phyloP scores from a whole-genome alignment of 1,140 invertebrate species.

The Ctenoplectra terminalis region DNA sequence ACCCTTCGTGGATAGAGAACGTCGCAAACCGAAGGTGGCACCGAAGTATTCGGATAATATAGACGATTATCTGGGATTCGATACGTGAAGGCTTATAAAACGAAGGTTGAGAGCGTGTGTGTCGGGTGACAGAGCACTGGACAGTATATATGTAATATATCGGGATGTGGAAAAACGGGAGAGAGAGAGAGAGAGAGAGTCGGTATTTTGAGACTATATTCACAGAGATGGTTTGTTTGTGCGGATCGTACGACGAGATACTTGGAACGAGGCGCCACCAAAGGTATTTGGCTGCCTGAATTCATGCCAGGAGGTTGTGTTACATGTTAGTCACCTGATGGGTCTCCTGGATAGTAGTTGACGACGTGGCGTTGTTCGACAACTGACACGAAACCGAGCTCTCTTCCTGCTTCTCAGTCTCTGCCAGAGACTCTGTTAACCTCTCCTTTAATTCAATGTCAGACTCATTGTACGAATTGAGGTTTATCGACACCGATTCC shows the following conservation, averaged over 20 bases:
- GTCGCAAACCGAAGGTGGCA: slow-evolving; percentile 12
- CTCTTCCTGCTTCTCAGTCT: slow-evolving; percentile 64
- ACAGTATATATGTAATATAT: neutral
- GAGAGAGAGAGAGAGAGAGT: neutral
- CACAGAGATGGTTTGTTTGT: slow-evolving; percentile 68
- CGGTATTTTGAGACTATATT: slow-evolving; percentile 58
- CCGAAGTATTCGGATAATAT: neutral
- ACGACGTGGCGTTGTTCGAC: slow-evolving; percentile 63
- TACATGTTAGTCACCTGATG: slow-evolving; percentile 80
- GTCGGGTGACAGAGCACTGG: slow-evolving; percentile 24
- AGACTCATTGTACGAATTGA: slow-evolving; percentile 72
- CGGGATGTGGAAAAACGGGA: neutral
- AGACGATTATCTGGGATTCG: slow-evolving; percentile 29
- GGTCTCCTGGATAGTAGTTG: slow-evolving; percentile 66
- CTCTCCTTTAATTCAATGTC: slow-evolving; percentile 73
- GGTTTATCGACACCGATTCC: slow-evolving; percentile 67
- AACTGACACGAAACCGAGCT: slow-evolving; percentile 68
- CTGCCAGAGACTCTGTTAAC: slow-evolving; percentile 65
- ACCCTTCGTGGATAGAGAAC: slow-evolving; percentile 58
- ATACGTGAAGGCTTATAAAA: slow-evolving; percentile 18
- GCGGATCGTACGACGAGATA: slow-evolving; percentile 72
- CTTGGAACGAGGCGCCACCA: slow-evolving; percentile 68
- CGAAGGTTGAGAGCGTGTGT: neutral
- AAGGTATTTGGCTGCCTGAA: slow-evolving; percentile 64
- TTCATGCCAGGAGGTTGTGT: slow-evolving; percentile 79